Conservation (phyloP, 2,797 vertebrate species). For the Bradypodion pumilum region DNA sequence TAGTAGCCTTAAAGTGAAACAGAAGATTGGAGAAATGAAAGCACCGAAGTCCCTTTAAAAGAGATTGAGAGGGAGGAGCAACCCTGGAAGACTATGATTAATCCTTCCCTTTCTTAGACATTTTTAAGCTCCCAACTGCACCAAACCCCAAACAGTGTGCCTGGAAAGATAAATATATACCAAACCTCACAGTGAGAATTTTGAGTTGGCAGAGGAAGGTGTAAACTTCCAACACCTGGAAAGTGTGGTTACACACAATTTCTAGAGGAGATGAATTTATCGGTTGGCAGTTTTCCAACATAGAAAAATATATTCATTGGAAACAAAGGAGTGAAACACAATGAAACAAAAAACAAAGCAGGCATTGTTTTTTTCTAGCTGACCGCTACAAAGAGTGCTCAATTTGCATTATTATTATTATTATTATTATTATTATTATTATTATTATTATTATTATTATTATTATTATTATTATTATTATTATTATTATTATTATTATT, state of each 20-base stretch:
- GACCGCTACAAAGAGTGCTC: too few relatives aligned
- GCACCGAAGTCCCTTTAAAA: background rate
- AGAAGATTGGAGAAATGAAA: background rate
- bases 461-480: too few relatives aligned
- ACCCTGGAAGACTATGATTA: background rate
- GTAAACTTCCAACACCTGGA: background rate
- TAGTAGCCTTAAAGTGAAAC: background rate
- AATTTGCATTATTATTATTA: too few relatives aligned
- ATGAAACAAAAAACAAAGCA: constrained; percentile 20
- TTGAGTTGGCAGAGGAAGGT: background rate
- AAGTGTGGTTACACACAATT: background rate
- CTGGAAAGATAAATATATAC: background rate
- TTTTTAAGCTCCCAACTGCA: background rate
- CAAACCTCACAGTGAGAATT: background rate
- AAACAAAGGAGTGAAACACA: background rate
- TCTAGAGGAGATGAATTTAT: background rate
- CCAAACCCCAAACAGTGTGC: background rate
- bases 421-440: too few relatives aligned
- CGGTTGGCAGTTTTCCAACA: background rate
- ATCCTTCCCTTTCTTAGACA: background rate
- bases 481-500: too few relatives aligned
- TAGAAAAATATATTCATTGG: background rate
- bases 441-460: too few relatives aligned
- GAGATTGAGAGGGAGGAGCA: too few relatives aligned
- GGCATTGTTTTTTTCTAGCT: too few relatives aligned